These are phyloP conservation scores for Formicarius rufipectus DNA, from an alignment of 2,113 vertebrate species.

Conservation along the genomic window DNA sequence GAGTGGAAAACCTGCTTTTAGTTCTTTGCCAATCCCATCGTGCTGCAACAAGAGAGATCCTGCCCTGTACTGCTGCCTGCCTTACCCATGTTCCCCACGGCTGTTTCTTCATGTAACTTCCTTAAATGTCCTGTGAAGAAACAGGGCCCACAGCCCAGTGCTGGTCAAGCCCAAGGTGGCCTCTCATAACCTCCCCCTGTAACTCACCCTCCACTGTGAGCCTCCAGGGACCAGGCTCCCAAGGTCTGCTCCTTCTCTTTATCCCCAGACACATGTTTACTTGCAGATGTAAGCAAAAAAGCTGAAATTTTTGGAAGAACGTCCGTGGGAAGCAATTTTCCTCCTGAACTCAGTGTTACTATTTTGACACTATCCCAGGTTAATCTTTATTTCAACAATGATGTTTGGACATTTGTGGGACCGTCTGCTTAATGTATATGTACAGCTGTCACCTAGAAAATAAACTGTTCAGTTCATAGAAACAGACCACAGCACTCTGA, in stretches of 20 bases:
- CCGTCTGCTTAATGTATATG: constrained; percentile 49
- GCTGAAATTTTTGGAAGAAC: constrained; percentile 18
- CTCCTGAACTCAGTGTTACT: constrained; percentile 6
- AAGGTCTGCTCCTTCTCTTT: constrained; percentile 53
- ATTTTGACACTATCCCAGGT: constrained; percentile 52
- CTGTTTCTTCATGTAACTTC: neutral
- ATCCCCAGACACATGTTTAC: constrained; percentile 50
- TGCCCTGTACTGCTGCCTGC: neutral
- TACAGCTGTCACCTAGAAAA: constrained; percentile 42
- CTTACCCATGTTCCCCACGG: fast-evolving
- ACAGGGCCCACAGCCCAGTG: neutral
- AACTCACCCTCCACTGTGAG: neutral
- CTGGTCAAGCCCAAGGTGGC: neutral
- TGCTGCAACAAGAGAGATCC: neutral
- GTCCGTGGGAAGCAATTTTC: constrained; percentile 46
- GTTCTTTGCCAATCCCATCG: neutral
- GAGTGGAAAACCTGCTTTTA: neutral
- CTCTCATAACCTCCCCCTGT: neutral
- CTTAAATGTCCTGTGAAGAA: neutral
- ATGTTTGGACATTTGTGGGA: neutral
- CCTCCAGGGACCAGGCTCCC: neutral
- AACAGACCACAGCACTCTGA: neutral
- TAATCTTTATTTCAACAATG: constrained; percentile 40
- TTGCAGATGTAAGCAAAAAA: constrained; percentile 60
- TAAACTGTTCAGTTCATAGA: neutral